Percentiles rank a stretch among this genome's conserved stretches.
Evolutionary conservation across 2,113 vertebrate species (phyloP).

Genomic region (Chaetodon auriga): DNA sequence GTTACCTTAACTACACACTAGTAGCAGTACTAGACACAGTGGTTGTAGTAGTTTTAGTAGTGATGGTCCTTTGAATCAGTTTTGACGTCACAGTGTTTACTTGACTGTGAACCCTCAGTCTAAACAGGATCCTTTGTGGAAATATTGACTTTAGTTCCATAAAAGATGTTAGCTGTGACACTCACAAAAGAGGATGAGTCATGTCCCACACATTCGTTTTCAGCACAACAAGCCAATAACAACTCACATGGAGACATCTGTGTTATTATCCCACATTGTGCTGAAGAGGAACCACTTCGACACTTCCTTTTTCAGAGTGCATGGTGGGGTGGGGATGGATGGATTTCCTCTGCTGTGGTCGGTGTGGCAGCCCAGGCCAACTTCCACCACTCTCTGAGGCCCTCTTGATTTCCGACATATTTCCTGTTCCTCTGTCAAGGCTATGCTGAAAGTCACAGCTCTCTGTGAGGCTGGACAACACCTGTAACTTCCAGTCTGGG

Average conservation of each 20-base stretch:
- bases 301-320: conserved; percentile 7
- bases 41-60: not conserved
- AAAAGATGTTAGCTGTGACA: conserved; percentile 3
- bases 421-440: conserved; percentile 73
- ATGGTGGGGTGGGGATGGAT: not conserved
- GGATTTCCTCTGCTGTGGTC: conserved; percentile 25
- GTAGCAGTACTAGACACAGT: not conserved
- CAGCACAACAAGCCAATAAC: conserved; percentile 18
- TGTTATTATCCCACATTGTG: conserved; percentile 22
- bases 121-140: conserved; percentile 36
- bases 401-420: conserved; percentile 63
- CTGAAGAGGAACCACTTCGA: conserved; percentile 15
- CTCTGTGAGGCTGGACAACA: conserved; percentile 57
- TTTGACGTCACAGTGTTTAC: conserved; percentile 31
- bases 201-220: conserved; percentile 22
- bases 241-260: not conserved
- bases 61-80: not conserved
- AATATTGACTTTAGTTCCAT: conserved; percentile 36
- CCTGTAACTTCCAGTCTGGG: conserved; percentile 68
- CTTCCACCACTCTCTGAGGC: conserved; percentile 23
- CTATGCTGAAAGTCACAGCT: conserved; percentile 70
- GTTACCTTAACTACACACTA: too few relatives aligned
- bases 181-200: conserved; percentile 18
- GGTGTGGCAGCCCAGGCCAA: not conserved
- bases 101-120: not conserved